phyloP scores from a whole-genome alignment of 2,113 vertebrate genomes.

The Pyxicephalus adspersus region DNA sequence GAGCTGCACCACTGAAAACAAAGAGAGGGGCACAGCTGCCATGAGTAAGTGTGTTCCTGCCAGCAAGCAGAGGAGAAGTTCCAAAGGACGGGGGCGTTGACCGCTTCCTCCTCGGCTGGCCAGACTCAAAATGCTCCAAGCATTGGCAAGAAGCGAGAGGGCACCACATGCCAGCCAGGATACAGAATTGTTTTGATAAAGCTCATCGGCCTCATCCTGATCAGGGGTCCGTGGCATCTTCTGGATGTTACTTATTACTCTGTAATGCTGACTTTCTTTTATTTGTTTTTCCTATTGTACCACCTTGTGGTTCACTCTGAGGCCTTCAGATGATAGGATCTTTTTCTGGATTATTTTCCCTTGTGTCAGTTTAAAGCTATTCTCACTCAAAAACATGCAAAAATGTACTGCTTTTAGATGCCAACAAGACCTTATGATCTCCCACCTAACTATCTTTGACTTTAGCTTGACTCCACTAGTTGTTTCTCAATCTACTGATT shows the following conservation, averaged over 20 bases:
- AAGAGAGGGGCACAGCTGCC: conserved; percentile 79
- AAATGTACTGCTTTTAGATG: too few relatives aligned
- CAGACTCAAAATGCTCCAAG: conserved; percentile 83
- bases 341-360: conserved; percentile 1
- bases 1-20: conserved; percentile 78
- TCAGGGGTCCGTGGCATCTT: conserved; percentile 59
- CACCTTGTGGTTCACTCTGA: conserved; percentile 32
- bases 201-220: conserved; percentile 75
- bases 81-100: conserved; percentile 80
- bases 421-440: too few relatives aligned
- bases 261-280: not conserved
- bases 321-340: conserved; percentile 18
- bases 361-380: not conserved
- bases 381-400: too few relatives aligned
- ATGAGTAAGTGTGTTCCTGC: conserved; percentile 81
- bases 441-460: too few relatives aligned
- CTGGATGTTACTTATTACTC: not conserved
- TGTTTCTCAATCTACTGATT: too few relatives aligned
- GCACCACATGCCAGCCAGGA: conserved; percentile 83
- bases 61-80: conserved; percentile 78
- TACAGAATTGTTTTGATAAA: conserved; percentile 75
- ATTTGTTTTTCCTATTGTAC: conserved; percentile 13
- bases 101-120: conserved; percentile 81
- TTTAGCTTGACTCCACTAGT: too few relatives aligned
- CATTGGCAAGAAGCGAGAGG: conserved; percentile 78